phyloP scores from a whole-genome alignment of 53 echinoderm and acorn worm genomes.

The Temnopleurus reevesii region DNA sequence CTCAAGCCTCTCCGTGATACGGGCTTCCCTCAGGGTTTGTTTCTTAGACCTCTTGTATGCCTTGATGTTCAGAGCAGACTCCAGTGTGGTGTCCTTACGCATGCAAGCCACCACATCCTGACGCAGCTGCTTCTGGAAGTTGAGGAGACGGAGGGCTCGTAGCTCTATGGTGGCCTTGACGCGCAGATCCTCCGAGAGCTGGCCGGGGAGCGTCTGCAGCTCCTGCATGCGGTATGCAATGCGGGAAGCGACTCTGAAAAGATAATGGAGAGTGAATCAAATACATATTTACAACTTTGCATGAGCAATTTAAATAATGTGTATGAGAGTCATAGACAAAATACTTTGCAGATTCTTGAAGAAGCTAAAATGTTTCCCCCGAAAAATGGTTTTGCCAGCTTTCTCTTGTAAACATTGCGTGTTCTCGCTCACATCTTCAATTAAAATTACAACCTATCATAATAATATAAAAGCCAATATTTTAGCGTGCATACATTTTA shows the following conservation, averaged over 20 bases:
- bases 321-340: too few relatives aligned
- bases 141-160: constrained; percentile 86
- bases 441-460: too few relatives aligned
- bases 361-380: too few relatives aligned
- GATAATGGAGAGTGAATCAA: too few relatives aligned
- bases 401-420: too few relatives aligned
- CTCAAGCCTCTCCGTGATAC: constrained; percentile 95
- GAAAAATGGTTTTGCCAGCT: too few relatives aligned
- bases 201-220: constrained; percentile 86
- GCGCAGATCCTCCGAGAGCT: constrained; percentile 83
- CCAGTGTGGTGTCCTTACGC: constrained; percentile 95
- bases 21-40: constrained; percentile 92
- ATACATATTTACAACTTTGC: too few relatives aligned
- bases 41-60: constrained; percentile 98
- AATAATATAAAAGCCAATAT: too few relatives aligned
- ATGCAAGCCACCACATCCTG: constrained; percentile 94
- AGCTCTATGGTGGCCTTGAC: constrained; percentile 93
- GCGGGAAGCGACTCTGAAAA: constrained; percentile 77
- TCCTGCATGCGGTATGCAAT: constrained; percentile 93
- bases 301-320: too few relatives aligned
- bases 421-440: too few relatives aligned
- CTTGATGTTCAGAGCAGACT: constrained; percentile 96
- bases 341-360: too few relatives aligned
- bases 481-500: too few relatives aligned
- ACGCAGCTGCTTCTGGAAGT: constrained; percentile 97